Base-by-base conservation (phyloP, 2,113 vertebrate genomes). In the Austrofundulus limnaeus region DNA sequence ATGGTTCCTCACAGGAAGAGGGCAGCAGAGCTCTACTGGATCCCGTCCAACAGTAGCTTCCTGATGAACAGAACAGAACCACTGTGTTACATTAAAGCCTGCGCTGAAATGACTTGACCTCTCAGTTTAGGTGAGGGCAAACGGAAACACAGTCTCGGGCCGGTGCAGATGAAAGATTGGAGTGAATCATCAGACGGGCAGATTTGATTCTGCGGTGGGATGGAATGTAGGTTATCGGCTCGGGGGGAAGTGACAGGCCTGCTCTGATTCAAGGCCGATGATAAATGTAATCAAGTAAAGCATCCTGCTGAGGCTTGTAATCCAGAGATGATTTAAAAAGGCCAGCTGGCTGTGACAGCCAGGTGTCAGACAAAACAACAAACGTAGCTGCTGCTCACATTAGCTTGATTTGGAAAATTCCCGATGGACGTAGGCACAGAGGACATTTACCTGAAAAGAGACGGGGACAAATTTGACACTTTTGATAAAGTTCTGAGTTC, bases 281-380 rank as follows among this genome's bases (percentile, higher is more conserved):
- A 83, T 82, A 70, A 84, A 88, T 84, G 75, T 80, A 85, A 87
- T 81, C 77, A 83, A 79, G 76, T 28, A 61, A 39, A 64, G 51
- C 50, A 61, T 77, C 66, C 73, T 79, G 82, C 74, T 70, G 82
- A 73, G 80, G 76, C 69, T 75, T 73, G 76, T 80, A 80, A 75
- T 68, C 54, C 56, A 24, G 59, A 51, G 73, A 79, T 78, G 85
- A 89, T 85, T 75, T 77, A 85, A 82, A 70, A 65, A 1, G 23
- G n/a, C n/a, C n/a, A n/a, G n/a, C 34, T 61, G 56, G 48, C 56
- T 23, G 66, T 66, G 80, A 75, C 78, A 73, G 64, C 38, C 58
- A 8, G 9, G 45, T 1, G 51, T 73, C 63, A 70, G 72, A 81
- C 68, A 59, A 68, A 78, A 81, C 72, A 75, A 66, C n/a, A n/a